These are phyloP conservation scores for Lonchura striata DNA, from an alignment of 2,113 vertebrate genomes.

Conservation along the genomic window DNA sequence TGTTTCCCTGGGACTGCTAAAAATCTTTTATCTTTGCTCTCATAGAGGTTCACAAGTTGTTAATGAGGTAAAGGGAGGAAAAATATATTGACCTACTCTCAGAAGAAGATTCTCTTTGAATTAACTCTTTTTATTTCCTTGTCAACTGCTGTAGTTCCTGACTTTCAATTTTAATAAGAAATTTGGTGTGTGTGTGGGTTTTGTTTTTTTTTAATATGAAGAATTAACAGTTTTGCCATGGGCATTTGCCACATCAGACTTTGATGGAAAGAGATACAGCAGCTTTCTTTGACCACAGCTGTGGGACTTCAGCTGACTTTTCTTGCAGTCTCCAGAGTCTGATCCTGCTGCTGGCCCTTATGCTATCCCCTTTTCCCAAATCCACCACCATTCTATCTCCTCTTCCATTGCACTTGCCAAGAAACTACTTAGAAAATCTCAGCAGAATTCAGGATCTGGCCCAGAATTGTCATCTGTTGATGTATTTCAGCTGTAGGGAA, in stretches of 20 bases:
- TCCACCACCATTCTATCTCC: neutral
- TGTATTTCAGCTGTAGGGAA: conserved; percentile 1
- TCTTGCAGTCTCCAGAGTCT: neutral
- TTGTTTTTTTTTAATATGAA: neutral
- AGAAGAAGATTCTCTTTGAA: neutral
- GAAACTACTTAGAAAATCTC: conserved; percentile 2
- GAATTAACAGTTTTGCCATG: neutral
- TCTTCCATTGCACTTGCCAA: neutral
- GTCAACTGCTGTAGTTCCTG: neutral
- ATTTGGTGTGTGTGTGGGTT: too few relatives aligned
- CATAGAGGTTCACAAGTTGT: neutral
- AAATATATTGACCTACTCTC: neutral
- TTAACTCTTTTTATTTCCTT: neutral
- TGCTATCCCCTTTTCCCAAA: neutral
- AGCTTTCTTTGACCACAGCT: neutral
- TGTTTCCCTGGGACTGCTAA: neutral
- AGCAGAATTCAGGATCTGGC: neutral
- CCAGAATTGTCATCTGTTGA: neutral
- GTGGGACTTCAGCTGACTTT: neutral
- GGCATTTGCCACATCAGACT: neutral
- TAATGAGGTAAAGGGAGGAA: neutral
- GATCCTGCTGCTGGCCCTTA: neutral
- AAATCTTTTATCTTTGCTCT: neutral
- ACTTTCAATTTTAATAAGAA: neutral
- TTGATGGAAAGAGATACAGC: neutral